Evolutionary conservation across 2,797 vertebrate species (phyloP).

Genomic region (Trachurus trachurus): DNA sequence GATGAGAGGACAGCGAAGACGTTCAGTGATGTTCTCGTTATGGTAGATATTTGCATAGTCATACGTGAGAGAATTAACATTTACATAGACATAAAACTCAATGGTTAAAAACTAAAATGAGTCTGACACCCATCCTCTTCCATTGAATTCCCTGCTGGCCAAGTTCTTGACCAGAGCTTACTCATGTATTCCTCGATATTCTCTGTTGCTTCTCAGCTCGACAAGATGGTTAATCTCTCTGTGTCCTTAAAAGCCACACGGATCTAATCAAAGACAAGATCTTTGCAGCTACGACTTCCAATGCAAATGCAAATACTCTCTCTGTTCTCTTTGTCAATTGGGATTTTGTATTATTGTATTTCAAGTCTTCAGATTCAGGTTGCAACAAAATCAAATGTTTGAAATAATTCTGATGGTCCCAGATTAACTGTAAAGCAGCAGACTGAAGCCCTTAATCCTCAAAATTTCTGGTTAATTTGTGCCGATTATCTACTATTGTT

Average conservation of each 20-base stretch:
- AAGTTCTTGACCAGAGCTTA: constrained; percentile 25
- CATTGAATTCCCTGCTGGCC: constrained; percentile 19
- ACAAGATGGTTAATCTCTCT: constrained; percentile 33
- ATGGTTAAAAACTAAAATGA: constrained; percentile 34
- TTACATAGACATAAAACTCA: constrained; percentile 1
- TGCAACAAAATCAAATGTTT: neutral
- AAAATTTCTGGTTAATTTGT: constrained; percentile 6
- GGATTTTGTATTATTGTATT: neutral
- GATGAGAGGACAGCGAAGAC: constrained; percentile 4
- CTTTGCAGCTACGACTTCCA: neutral
- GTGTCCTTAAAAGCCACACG: constrained; percentile 21
- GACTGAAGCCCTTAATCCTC: constrained; percentile 11
- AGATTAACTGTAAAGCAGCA: neutral
- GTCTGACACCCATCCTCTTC: constrained; percentile 11
- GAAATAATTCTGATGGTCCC: neutral
- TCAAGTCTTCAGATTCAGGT: neutral
- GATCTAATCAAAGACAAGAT: constrained; percentile 5
- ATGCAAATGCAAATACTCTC: constrained; percentile 2
- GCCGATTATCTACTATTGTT: constrained; percentile 1
- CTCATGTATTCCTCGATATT: constrained; percentile 31
- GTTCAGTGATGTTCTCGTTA: neutral
- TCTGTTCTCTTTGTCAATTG: neutral
- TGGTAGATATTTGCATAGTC: constrained; percentile 7
- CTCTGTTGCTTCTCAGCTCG: constrained; percentile 29
- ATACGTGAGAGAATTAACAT: neutral